phyloP scores from a whole-genome alignment of 2,113 vertebrate genomes.

The Marcusenius ussheri region DNA sequence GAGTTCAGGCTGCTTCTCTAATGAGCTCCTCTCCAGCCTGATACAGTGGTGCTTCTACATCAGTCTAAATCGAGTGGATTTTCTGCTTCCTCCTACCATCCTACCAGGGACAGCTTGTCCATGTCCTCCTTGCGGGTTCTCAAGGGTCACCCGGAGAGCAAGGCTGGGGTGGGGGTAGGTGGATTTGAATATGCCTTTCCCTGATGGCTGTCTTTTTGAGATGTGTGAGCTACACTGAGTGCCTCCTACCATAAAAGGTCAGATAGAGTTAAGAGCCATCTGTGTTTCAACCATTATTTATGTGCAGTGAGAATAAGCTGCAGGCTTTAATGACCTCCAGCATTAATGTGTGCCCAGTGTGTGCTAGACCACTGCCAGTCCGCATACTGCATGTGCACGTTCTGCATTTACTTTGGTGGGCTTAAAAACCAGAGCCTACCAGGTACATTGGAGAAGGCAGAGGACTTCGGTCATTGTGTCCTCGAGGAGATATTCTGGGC shows the following conservation, averaged over 20 bases:
- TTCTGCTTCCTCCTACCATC: not conserved
- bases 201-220: conserved; percentile 22
- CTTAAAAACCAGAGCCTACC: not conserved
- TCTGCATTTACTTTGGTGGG: not conserved
- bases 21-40: conserved; percentile 17
- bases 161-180: not conserved
- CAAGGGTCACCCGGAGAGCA: conserved; percentile 28
- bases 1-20: not conserved
- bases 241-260: not conserved
- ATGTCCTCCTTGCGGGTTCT: not conserved
- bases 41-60: not conserved
- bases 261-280: not conserved
- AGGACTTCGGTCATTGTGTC: not conserved
- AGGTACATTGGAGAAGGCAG: not conserved
- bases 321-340: not conserved
- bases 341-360: not conserved
- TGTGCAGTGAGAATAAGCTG: not conserved
- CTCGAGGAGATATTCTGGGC: not conserved
- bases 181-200: conserved; percentile 28
- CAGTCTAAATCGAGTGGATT: not conserved
- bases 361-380: not conserved
- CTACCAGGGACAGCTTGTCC: not conserved
- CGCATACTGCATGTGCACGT: not conserved
- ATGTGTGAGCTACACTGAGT: not conserved
- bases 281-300: not conserved